These are phyloP conservation scores for Cyprinodon brontotheroides DNA, from an alignment of 2,113 vertebrate genomes.

Conservation along the genomic window DNA sequence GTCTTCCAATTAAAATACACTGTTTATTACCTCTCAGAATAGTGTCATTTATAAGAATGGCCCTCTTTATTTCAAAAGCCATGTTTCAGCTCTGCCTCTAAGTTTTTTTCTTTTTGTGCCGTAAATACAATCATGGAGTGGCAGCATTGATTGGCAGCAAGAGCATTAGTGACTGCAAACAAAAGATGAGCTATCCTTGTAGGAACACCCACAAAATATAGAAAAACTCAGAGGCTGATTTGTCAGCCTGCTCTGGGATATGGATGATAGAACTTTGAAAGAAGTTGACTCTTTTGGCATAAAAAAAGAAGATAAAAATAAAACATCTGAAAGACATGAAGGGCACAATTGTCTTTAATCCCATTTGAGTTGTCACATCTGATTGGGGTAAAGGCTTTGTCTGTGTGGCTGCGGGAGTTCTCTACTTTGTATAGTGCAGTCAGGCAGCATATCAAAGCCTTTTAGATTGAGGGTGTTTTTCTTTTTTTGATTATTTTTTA, in stretches of 20 bases:
- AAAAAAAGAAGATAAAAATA: background rate
- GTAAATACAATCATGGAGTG: constrained; percentile 16
- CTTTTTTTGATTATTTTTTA: background rate
- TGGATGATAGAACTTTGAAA: constrained; percentile 23
- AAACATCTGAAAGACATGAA: constrained; percentile 33
- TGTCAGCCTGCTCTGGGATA: constrained; percentile 30
- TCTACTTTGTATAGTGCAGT: constrained; percentile 22
- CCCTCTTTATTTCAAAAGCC: constrained; percentile 7
- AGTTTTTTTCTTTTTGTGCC: constrained; percentile 5
- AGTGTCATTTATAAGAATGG: constrained; percentile 5
- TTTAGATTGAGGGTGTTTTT: background rate
- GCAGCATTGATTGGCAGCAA: constrained; percentile 47
- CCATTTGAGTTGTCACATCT: constrained; percentile 30
- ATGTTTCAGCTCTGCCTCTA: constrained; percentile 18
- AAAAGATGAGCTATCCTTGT: constrained; percentile 43
- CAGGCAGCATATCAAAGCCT: constrained; percentile 10
- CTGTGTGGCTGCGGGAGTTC: constrained; percentile 3
- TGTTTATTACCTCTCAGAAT: constrained; percentile 30
- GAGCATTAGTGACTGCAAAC: constrained; percentile 29
- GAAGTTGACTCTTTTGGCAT: constrained; percentile 25
- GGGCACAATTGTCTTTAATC: constrained; percentile 35
- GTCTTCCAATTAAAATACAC: constrained; percentile 21
- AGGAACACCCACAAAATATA: constrained; percentile 35
- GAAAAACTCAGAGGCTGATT: constrained; percentile 25
- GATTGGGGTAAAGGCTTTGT: constrained; percentile 19